These are phyloP conservation scores for Heliocidaris tuberculata DNA, from an alignment of 35 echinoderm and acorn worm genomes.

Conservation along the genomic window DNA sequence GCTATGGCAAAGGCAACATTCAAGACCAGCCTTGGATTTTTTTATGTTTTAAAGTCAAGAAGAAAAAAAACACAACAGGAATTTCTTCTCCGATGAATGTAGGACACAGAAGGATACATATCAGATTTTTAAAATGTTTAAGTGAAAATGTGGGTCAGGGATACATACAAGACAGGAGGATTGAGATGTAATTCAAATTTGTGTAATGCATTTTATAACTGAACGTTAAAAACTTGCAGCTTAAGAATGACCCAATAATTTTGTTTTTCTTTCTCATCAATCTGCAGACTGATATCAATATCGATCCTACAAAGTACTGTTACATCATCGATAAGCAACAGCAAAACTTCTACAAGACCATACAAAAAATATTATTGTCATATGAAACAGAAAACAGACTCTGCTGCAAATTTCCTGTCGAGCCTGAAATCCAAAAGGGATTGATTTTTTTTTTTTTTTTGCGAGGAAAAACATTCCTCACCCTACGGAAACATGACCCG, in stretches of 20 bases:
- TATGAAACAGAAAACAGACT: not conserved
- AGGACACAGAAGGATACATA: no score
- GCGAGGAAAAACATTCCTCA: not conserved
- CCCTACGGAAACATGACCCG: constrained; percentile 7
- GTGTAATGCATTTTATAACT: not conserved
- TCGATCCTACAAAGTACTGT: not conserved
- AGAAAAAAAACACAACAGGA: not conserved
- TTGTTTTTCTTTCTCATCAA: not conserved
- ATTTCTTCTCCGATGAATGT: no score
- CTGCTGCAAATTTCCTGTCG: not conserved
- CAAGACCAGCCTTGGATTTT: not conserved
- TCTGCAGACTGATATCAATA: not conserved
- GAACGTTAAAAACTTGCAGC: not conserved
- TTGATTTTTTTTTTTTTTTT: not conserved
- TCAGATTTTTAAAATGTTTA: no score
- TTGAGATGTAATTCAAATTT: not conserved
- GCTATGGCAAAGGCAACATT: not conserved
- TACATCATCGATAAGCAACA: not conserved
- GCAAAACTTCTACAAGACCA: not conserved
- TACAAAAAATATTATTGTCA: not conserved
- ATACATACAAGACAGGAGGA: not conserved
- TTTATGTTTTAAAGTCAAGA: not conserved
- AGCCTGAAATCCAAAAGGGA: not conserved
- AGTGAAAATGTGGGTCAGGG: not conserved
- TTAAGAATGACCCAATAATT: not conserved